Percentiles rank a stretch among this genome's conserved stretches.
phyloP scores from a whole-genome alignment of 37 sponge, comb jelly and placozoan species.

The Corticium candelabrum region DNA sequence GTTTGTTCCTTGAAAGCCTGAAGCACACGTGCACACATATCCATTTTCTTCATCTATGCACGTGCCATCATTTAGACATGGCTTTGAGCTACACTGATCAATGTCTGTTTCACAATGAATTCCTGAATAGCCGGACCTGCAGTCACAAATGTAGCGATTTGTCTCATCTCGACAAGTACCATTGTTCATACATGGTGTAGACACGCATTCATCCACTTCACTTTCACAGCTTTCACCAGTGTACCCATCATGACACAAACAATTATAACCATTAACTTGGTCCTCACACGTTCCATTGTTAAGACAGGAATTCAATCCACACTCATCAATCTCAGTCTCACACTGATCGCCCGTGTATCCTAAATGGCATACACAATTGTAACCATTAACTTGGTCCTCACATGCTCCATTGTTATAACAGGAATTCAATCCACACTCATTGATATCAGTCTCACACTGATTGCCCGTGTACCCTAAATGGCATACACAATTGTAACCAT shows the following conservation, averaged over 20 bases:
- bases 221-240: slow-evolving; percentile 6
- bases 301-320: background rate
- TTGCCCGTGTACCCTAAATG: background rate
- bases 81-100: background rate
- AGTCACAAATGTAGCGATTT: background rate
- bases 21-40: background rate
- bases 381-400: background rate
- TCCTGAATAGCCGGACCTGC: background rate
- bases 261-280: background rate
- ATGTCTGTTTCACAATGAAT: background rate
- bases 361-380: background rate
- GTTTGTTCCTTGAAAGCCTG: too few relatives aligned
- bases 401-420: slow-evolving; percentile 7
- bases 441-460: background rate
- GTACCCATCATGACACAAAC: background rate
- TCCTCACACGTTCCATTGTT: background rate
- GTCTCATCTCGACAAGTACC: background rate
- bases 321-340: slow-evolving; percentile 3
- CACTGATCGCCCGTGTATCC: slow-evolving; percentile 8
- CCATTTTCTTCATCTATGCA: background rate
- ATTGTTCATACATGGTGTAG: slow-evolving; percentile 8
- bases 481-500: background rate
- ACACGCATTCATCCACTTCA: slow-evolving; percentile 10
- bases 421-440: background rate
- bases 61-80: background rate